Evolutionary conservation across 2,113 vertebrate genomes (phyloP).

Genomic region (Acanthochromis polyacanthus): DNA sequence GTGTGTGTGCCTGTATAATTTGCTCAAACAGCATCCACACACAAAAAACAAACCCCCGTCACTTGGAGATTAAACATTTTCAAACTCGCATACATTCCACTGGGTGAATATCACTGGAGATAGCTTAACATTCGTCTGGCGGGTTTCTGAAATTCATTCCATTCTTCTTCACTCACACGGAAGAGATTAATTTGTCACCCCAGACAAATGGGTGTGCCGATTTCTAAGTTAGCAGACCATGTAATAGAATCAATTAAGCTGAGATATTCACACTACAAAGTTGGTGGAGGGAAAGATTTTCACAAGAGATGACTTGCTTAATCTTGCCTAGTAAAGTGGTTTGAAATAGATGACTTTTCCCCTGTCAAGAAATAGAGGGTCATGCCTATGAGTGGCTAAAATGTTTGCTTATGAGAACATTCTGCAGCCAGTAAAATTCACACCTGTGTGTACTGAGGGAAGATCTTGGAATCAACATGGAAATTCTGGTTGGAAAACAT

Average conservation of each 20-base stretch:
- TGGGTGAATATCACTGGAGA: constrained; percentile 39
- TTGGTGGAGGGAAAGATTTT: too few relatives aligned
- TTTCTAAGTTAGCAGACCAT: constrained; percentile 65
- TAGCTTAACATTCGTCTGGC: constrained; percentile 38
- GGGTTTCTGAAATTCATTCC: constrained; percentile 32
- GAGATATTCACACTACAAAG: constrained; percentile 44
- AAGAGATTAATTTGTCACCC: constrained; percentile 54
- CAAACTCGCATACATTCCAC: constrained; percentile 10
- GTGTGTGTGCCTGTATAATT: constrained; percentile 14
- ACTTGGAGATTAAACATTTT: background rate
- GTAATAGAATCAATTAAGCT: constrained; percentile 67
- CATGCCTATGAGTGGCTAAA: too few relatives aligned
- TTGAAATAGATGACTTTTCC: constrained; percentile 13
- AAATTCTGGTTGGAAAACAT: background rate
- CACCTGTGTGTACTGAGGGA: too few relatives aligned
- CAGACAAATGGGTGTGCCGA: constrained; percentile 46
- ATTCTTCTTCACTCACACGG: constrained; percentile 47
- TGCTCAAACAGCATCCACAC: constrained; percentile 12
- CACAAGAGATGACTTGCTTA: background rate
- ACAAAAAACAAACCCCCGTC: background rate
- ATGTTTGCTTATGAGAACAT: background rate
- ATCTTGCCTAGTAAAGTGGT: background rate
- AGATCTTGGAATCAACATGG: too few relatives aligned
- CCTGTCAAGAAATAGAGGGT: background rate
- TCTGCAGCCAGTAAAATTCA: background rate